A percentile compares a stretch with the other conserved stretches of the same genome.
These are phyloP conservation scores for Myopa tessellatipennis DNA, from an alignment of 2,888 invertebrate genomes.

Conservation along the genomic window DNA sequence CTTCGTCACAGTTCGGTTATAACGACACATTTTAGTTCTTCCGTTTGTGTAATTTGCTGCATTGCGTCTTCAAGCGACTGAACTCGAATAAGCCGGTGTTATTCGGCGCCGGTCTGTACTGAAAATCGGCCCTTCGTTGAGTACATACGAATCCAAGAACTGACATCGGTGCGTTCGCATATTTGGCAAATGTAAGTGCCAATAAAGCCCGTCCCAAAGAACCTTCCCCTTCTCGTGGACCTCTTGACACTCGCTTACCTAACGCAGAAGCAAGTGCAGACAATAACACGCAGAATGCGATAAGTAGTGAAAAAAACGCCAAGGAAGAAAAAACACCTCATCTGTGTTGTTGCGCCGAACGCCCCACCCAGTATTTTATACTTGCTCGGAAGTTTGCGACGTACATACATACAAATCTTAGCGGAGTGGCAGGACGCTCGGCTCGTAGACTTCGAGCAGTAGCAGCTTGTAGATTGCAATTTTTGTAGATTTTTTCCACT, in stretches of 20 bases:
- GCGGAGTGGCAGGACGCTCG: neutral
- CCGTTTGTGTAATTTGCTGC: too few species aligned
- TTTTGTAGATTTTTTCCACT: neutral
- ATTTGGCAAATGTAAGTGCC: neutral
- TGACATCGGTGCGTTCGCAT: neutral
- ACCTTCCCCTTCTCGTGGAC: neutral
- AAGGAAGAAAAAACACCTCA: neutral
- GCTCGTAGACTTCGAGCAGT: neutral
- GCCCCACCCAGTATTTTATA: slow-evolving; percentile 39
- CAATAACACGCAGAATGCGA: slow-evolving; percentile 42
- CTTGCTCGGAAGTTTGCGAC: neutral
- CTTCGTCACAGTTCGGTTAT: neutral
- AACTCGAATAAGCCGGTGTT: too few species aligned
- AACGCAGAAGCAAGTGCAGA: slow-evolving; percentile 36
- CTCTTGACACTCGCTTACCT: neutral
- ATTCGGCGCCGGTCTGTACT: too few species aligned
- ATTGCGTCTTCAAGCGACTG: too few species aligned
- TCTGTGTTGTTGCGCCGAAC: slow-evolving; percentile 6
- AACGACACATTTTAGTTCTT: neutral
- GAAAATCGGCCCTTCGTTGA: neutral
- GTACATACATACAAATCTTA: neutral
- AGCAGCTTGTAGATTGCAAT: neutral
- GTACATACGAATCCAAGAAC: neutral
- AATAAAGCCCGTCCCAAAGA: neutral
- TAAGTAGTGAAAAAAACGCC: slow-evolving; percentile 17